Evolutionary conservation across 1,140 invertebrate species (phyloP).

Genomic region (Diachasma alloeum): DNA sequence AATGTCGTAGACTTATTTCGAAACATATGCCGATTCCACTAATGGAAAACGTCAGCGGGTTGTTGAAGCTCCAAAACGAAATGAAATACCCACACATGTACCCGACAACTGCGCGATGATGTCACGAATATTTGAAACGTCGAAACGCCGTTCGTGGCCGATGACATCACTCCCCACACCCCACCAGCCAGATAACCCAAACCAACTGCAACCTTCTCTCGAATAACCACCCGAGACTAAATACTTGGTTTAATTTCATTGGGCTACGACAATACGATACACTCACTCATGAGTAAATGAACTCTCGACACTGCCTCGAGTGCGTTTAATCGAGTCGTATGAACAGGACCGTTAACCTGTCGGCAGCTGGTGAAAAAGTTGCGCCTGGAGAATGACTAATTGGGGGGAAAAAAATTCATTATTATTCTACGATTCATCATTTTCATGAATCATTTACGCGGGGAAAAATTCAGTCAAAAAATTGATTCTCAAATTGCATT

Average conservation of each 20-base stretch:
- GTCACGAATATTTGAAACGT: slow-evolving; percentile 19
- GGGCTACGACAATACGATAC: background rate
- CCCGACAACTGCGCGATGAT: slow-evolving; percentile 4
- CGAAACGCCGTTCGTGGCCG: background rate
- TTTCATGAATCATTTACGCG: background rate
- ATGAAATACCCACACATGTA: background rate
- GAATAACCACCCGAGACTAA: background rate
- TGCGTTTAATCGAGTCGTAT: background rate
- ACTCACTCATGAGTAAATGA: background rate
- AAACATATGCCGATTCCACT: background rate
- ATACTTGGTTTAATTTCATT: background rate
- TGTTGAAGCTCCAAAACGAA: background rate
- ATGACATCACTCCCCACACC: slow-evolving; percentile 13
- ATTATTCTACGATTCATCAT: background rate
- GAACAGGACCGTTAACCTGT: background rate
- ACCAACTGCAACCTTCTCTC: background rate
- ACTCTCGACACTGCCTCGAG: background rate
- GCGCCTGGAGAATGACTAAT: background rate
- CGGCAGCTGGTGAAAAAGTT: background rate
- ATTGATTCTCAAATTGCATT: too few species aligned
- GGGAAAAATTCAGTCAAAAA: too few species aligned
- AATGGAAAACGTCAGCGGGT: slow-evolving; percentile 1
- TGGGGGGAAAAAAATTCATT: background rate
- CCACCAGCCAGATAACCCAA: background rate
- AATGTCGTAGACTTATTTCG: background rate